Percentiles rank a stretch among this genome's conserved stretches.
Conservation (phyloP, 2,888 invertebrate species). For the Dolichomitus sp. region DNA sequence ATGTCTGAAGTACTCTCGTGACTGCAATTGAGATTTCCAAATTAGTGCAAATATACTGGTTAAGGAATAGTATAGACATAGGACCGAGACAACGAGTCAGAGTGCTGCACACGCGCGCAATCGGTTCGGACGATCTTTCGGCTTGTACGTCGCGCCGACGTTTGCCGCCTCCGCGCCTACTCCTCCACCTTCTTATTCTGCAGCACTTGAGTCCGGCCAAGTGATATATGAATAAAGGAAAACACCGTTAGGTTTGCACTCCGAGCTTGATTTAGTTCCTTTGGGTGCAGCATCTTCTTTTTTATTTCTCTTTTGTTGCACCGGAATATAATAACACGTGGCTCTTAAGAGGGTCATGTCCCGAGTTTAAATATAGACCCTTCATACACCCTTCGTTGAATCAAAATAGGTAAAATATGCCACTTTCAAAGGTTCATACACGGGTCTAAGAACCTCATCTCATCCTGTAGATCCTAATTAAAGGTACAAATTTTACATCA, state of each 20-base stretch:
- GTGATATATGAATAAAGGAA: conserved; percentile 62
- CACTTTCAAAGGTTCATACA: too few species aligned
- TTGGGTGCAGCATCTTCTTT: conserved; percentile 23
- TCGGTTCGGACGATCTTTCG: conserved; percentile 65
- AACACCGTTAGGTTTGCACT: conserved; percentile 79
- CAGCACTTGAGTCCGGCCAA: conserved; percentile 8
- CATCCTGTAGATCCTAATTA: too few species aligned
- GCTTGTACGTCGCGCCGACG: conserved; percentile 45
- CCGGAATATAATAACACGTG: conserved; percentile 1
- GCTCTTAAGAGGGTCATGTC: background rate
- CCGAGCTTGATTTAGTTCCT: background rate
- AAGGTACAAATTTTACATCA: too few species aligned
- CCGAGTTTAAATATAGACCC: too few species aligned
- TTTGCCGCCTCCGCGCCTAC: conserved; percentile 36
- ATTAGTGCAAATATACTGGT: conserved; percentile 17
- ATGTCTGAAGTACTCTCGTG: background rate
- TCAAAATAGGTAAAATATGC: too few species aligned
- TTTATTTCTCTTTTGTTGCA: background rate
- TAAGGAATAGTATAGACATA: conserved; percentile 29
- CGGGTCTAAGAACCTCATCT: too few species aligned
- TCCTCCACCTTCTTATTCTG: conserved; percentile 41
- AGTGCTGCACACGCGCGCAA: conserved; percentile 36
- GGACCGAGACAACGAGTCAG: conserved; percentile 12
- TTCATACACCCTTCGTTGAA: too few species aligned
- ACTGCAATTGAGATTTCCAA: conserved; percentile 17